Conservation (phyloP, 2,113 vertebrate species). For the Artemisiospiza belli region DNA sequence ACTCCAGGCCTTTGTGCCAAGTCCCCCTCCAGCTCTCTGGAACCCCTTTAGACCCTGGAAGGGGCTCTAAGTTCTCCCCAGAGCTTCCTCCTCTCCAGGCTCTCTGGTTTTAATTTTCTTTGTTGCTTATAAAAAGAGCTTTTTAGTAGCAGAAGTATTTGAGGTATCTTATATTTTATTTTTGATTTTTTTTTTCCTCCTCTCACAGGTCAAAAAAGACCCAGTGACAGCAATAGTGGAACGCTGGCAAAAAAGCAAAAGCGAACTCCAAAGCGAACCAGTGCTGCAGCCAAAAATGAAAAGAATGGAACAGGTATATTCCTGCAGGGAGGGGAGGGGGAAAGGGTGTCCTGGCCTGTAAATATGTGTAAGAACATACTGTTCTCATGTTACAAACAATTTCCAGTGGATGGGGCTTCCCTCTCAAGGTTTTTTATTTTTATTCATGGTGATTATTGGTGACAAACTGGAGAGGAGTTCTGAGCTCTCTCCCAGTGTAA, state of each 20-base stretch:
- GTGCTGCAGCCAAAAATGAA: constrained; percentile 82
- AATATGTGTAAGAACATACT: rapidly evolving
- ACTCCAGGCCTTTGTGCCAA: rapidly evolving
- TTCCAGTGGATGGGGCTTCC: neutral
- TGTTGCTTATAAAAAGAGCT: neutral
- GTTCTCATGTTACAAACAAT: neutral
- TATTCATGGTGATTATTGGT: neutral
- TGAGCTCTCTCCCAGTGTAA: neutral
- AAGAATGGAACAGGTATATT: constrained; percentile 91
- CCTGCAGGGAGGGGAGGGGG: neutral
- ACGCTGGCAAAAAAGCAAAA: constrained; percentile 91
- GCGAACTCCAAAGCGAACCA: constrained; percentile 89
- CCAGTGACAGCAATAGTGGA: constrained; percentile 80
- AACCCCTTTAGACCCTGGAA: neutral
- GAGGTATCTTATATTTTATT: neutral
- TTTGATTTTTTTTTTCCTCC: neutral
- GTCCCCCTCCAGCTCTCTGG: neutral
- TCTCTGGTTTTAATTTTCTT: neutral
- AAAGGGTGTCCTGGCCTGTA: neutral
- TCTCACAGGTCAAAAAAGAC: constrained; percentile 88
- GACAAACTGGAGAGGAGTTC: neutral
- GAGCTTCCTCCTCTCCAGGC: neutral
- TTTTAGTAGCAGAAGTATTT: neutral
- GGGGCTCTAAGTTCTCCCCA: neutral
- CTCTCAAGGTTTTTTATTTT: neutral